A percentile compares a stretch with the other conserved stretches of the same genome.
Conservation (phyloP, 2,888 invertebrate genomes). For the Eutolmus rufibarbis region DNA sequence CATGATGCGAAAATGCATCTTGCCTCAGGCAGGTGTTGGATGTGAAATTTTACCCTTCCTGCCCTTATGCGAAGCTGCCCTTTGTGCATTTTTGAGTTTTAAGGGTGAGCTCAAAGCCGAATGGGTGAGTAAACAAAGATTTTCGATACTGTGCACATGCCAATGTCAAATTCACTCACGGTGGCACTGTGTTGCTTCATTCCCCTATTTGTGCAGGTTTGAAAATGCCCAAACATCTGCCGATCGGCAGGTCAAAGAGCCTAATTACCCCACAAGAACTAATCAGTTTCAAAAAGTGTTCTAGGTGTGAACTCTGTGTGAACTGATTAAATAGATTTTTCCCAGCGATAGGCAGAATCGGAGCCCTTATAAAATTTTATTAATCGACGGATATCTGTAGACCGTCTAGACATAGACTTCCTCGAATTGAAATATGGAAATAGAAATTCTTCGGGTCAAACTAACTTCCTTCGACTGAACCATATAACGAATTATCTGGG, state of each 20-base stretch:
- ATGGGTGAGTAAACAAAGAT: not conserved
- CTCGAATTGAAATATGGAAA: not conserved
- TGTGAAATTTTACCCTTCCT: not conserved
- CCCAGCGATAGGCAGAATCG: not conserved
- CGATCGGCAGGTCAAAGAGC: not conserved
- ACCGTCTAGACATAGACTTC: not conserved
- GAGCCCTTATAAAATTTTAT: not conserved
- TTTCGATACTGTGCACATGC: conserved; percentile 14
- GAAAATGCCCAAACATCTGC: not conserved
- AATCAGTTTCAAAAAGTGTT: not conserved
- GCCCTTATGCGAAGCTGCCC: not conserved
- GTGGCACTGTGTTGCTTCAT: not conserved
- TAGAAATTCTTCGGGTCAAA: not conserved
- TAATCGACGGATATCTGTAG: not conserved
- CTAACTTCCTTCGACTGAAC: not conserved
- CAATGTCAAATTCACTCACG: not conserved
- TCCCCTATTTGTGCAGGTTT: not conserved
- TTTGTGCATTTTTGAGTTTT: not conserved
- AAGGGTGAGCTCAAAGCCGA: not conserved
- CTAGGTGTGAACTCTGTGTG: conserved; percentile 8
- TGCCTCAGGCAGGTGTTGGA: not conserved
- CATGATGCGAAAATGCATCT: not conserved
- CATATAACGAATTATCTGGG: not conserved
- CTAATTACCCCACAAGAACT: not conserved
- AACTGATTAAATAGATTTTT: conserved; percentile 1